phyloP scores from a whole-genome alignment of 2,888 invertebrate genomes.

The Latheticus oryzae region DNA sequence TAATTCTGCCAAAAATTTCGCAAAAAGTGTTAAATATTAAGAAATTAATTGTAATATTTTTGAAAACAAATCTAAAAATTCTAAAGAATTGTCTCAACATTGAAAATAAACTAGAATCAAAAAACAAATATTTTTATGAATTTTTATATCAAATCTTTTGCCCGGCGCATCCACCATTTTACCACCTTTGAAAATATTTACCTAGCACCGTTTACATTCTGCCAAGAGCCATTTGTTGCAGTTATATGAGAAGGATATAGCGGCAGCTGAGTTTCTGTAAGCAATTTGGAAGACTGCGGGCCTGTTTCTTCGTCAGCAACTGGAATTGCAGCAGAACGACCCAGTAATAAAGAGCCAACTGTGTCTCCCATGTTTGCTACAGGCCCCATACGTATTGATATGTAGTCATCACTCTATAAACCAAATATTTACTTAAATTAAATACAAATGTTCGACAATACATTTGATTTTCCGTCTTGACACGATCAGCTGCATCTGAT shows the following conservation, averaged over 20 bases:
- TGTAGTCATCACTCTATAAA: slow-evolving; percentile 67
- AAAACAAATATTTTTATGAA: slow-evolving; percentile 7
- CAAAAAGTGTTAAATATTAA: too few species aligned
- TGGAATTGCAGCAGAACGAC: slow-evolving; percentile 51
- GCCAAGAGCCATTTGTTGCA: slow-evolving; percentile 83
- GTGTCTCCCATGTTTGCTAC: slow-evolving; percentile 65
- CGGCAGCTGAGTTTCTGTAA: slow-evolving; percentile 66
- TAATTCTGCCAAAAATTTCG: too few species aligned
- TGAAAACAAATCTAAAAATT: too few species aligned
- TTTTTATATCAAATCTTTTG: slow-evolving; percentile 10
- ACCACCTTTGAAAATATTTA: slow-evolving; percentile 57
- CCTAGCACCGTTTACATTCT: slow-evolving; percentile 80
- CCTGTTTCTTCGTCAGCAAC: slow-evolving; percentile 46
- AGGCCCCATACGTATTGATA: slow-evolving; percentile 65
- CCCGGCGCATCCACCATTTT: too few species aligned
- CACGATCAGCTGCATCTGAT: too few species aligned
- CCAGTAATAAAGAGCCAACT: slow-evolving; percentile 62
- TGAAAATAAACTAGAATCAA: too few species aligned
- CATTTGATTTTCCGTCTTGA: too few species aligned
- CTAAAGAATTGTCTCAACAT: too few species aligned
- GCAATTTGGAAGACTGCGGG: slow-evolving; percentile 56
- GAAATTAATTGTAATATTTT: too few species aligned
- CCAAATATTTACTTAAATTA: too few species aligned
- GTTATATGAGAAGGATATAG: slow-evolving; percentile 74
- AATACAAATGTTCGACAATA: neutral